phyloP scores from a whole-genome alignment of 2,797 vertebrate genomes.

The Smutsia temminckii region DNA sequence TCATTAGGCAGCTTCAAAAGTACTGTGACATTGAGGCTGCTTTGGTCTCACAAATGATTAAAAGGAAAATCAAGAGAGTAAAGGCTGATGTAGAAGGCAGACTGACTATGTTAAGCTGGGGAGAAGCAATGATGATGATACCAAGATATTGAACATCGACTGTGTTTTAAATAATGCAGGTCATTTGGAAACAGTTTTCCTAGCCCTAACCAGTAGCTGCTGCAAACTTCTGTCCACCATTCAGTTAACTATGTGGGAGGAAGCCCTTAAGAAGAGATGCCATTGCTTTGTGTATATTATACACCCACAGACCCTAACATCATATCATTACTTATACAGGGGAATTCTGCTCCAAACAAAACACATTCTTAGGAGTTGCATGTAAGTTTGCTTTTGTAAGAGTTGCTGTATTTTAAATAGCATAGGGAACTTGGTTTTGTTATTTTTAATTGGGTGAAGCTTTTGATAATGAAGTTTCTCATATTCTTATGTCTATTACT shows the following conservation, averaged over 20 bases:
- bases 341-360: neutral
- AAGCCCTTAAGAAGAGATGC: neutral
- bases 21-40: neutral
- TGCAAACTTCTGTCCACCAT: neutral
- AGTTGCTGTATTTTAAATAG: neutral
- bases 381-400: neutral
- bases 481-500: neutral
- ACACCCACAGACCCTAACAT: neutral
- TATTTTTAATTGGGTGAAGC: neutral
- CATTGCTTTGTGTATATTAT: neutral
- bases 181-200: neutral
- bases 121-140: neutral
- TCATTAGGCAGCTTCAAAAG: constrained; percentile 42
- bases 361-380: neutral
- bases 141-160: neutral
- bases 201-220: neutral
- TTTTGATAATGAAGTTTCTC: neutral
- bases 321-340: neutral
- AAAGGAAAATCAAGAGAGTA: neutral
- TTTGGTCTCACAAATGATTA: neutral
- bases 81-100: neutral
- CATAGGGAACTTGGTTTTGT: neutral
- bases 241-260: neutral
- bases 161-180: neutral
- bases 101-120: neutral